phyloP scores from a whole-genome alignment of 2,888 invertebrate genomes.

The Tinea trinotella region DNA sequence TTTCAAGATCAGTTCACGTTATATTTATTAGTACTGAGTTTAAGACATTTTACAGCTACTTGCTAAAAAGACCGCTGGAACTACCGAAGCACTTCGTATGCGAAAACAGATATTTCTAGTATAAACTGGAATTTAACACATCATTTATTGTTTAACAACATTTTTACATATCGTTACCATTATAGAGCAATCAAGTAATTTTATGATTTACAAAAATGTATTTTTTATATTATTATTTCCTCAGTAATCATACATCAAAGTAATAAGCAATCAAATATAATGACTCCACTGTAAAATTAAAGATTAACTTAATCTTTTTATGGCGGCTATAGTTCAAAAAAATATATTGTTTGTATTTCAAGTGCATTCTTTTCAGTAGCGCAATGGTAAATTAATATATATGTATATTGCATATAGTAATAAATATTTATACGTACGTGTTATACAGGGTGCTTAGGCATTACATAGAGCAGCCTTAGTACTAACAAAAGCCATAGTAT shows the following conservation, averaged over 20 bases:
- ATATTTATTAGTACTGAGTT: neutral
- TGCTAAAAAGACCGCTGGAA: neutral
- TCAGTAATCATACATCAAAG: neutral
- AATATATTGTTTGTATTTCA: neutral
- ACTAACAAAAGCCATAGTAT: too few relatives aligned
- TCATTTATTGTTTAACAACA: slow-evolving; percentile 5
- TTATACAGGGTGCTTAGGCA: too few relatives aligned
- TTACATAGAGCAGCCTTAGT: too few relatives aligned
- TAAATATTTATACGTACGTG: too few relatives aligned
- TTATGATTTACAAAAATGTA: too few relatives aligned
- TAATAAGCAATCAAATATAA: neutral
- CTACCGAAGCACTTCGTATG: neutral
- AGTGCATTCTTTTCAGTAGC: neutral
- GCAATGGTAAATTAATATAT: neutral
- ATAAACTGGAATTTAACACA: neutral
- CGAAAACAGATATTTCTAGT: neutral
- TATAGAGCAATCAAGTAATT: neutral
- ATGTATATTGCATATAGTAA: too few relatives aligned
- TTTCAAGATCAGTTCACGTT: neutral
- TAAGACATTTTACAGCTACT: neutral
- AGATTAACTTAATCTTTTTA: neutral
- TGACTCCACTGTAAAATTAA: neutral
- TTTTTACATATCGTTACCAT: neutral
- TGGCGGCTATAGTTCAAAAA: neutral
- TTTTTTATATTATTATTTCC: neutral